Evolutionary conservation across 2,888 invertebrate species (phyloP).

Genomic region (Sphaeridia pumilis): DNA sequence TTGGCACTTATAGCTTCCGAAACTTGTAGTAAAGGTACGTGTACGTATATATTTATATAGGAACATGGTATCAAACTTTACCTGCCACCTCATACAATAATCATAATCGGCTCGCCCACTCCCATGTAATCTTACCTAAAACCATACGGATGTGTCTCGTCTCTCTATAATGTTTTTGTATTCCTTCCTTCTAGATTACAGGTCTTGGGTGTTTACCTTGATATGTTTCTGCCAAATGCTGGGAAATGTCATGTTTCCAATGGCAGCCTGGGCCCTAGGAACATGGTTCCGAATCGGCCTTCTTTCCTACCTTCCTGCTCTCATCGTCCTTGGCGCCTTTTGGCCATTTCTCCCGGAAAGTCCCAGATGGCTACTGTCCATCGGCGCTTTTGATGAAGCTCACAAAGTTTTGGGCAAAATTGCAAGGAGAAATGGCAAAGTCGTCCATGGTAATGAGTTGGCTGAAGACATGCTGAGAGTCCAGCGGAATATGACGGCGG

Average conservation of each 20-base stretch:
- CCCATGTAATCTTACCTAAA: no score
- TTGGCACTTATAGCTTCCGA: constrained; percentile 8
- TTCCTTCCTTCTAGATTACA: constrained; percentile 2
- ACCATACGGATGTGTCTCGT: no score
- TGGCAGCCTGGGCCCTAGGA: constrained; percentile 2
- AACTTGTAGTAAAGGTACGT: constrained; percentile 12
- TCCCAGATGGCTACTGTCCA: constrained; percentile 11
- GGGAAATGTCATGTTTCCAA: constrained; percentile 8
- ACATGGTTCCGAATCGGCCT: constrained; percentile 11
- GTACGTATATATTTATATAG: background rate
- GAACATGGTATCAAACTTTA: background rate
- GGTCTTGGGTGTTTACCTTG: constrained; percentile 12
- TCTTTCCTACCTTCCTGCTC: constrained; percentile 3
- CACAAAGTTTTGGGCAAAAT: background rate
- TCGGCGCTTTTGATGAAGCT: constrained; percentile 4
- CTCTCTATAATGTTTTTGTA: no score
- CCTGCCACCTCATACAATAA: background rate
- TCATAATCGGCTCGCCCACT: background rate
- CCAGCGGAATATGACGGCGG: background rate
- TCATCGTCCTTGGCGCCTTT: constrained; percentile 1
- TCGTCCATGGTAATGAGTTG: background rate
- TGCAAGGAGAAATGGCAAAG: constrained; percentile 4
- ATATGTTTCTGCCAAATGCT: constrained; percentile 8
- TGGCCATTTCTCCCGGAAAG: constrained; percentile 11
- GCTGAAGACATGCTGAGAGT: background rate